Conservation (phyloP, 2,888 invertebrate genomes). For the Brachyopa scutellaris region DNA sequence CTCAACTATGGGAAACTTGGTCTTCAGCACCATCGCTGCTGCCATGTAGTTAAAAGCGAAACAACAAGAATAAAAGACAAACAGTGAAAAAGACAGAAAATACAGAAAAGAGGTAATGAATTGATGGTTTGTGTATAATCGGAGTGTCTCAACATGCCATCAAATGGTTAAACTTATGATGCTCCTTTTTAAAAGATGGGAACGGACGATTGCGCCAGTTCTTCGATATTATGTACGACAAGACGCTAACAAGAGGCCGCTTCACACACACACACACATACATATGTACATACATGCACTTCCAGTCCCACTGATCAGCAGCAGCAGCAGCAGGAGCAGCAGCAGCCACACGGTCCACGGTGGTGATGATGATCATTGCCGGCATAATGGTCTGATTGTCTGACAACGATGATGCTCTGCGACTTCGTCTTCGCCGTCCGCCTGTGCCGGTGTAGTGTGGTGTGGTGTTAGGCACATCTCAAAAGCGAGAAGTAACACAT, state of each 20-base stretch:
- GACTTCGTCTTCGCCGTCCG: slow-evolving; percentile 53
- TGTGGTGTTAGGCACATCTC: slow-evolving; percentile 71
- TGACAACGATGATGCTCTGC: slow-evolving; percentile 56
- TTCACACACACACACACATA: slow-evolving; percentile 36
- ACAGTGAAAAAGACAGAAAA: slow-evolving; percentile 60
- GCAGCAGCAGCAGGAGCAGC: slow-evolving; percentile 14
- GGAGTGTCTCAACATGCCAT: slow-evolving; percentile 73
- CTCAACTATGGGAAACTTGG: slow-evolving; percentile 63
- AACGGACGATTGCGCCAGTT: slow-evolving; percentile 68
- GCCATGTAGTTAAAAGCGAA: slow-evolving; percentile 45
- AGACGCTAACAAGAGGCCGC: slow-evolving; percentile 72
- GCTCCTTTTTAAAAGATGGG: slow-evolving; percentile 73
- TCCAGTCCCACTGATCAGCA: background rate
- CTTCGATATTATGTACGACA: slow-evolving; percentile 71
- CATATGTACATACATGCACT: background rate
- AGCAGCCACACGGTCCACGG: slow-evolving; percentile 45
- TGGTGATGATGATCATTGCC: slow-evolving; percentile 66
- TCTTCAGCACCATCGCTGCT: slow-evolving; percentile 49
- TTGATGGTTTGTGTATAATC: slow-evolving; percentile 73
- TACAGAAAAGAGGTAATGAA: slow-evolving; percentile 71
- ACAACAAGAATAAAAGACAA: slow-evolving; percentile 63
- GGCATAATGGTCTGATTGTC: slow-evolving; percentile 71
- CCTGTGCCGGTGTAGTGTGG: slow-evolving; percentile 55
- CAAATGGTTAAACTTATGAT: slow-evolving; percentile 73
- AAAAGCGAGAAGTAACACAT: slow-evolving; percentile 74